A percentile compares a stretch with the other conserved stretches of the same genome.
Evolutionary conservation across 2,797 vertebrate species (phyloP).

Genomic region (Adelosebastes latens): DNA sequence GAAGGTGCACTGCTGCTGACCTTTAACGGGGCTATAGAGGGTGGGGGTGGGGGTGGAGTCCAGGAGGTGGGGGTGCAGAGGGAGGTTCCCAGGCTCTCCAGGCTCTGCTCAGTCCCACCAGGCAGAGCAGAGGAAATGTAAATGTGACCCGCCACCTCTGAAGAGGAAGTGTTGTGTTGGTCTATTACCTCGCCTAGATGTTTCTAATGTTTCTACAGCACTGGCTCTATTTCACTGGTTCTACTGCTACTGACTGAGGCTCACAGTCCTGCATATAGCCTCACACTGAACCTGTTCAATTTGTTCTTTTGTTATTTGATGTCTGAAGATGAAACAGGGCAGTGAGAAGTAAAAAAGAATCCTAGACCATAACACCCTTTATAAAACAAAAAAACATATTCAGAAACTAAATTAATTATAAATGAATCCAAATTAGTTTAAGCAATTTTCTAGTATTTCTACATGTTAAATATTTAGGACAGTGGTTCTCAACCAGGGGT

Average conservation of each 20-base stretch:
- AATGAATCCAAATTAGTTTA: not conserved
- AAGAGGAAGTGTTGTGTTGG: constrained; percentile 32
- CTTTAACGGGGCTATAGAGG: not conserved
- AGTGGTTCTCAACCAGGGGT: no score
- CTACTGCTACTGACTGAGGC: not conserved
- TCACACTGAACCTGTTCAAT: not conserved
- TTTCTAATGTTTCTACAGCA: no score
- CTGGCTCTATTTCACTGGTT: no score
- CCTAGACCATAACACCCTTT: not conserved
- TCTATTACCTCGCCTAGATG: not conserved
- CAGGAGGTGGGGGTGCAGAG: not conserved
- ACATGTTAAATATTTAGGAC: not conserved
- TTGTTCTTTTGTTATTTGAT: not conserved
- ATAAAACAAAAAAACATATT: not conserved
- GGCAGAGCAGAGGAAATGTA: constrained; percentile 58
- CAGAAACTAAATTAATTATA: not conserved
- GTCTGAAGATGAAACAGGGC: not conserved
- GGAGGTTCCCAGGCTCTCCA: constrained; percentile 28
- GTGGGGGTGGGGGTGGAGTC: not conserved
- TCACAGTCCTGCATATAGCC: not conserved
- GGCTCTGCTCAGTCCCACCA: constrained; percentile 21
- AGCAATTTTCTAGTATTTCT: not conserved
- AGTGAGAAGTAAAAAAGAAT: not conserved
- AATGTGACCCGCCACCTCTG: constrained; percentile 68
- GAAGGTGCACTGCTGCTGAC: constrained; percentile 28